Evolutionary conservation across 2,888 invertebrate genomes (phyloP).

Genomic region (Heliconius ismenius): DNA sequence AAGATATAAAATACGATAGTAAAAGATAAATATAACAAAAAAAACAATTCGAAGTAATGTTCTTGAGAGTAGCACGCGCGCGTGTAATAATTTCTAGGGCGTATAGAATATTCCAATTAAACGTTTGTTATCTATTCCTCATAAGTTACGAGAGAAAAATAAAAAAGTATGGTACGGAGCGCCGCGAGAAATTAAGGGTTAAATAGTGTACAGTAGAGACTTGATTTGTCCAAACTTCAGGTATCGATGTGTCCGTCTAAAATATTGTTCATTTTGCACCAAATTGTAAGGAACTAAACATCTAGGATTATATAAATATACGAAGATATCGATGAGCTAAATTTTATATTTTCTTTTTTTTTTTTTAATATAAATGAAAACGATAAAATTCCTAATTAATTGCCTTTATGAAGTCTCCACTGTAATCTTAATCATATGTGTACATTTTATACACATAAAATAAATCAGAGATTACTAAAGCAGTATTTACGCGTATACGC

Average conservation of each 20-base stretch:
- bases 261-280: background rate
- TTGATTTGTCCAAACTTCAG: background rate
- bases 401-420: background rate
- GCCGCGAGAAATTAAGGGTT: slow-evolving; percentile 1
- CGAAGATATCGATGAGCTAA: background rate
- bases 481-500: background rate
- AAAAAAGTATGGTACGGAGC: background rate
- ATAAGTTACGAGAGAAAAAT: background rate
- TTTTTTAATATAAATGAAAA: background rate
- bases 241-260: background rate
- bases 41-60: no score
- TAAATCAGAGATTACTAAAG: background rate
- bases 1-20: no score
- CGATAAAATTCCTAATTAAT: background rate
- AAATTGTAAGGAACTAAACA: background rate
- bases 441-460: background rate
- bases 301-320: background rate
- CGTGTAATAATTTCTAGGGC: no score
- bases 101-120: no score
- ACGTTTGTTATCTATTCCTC: background rate
- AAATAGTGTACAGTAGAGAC: slow-evolving; percentile 8
- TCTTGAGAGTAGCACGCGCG: no score
- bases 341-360: background rate
- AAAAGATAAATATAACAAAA: no score
- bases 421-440: slow-evolving; percentile 8